Percentiles rank a stretch among this genome's conserved stretches.
Conservation (phyloP, 1,140 invertebrate genomes). For the Colletes gigas region DNA sequence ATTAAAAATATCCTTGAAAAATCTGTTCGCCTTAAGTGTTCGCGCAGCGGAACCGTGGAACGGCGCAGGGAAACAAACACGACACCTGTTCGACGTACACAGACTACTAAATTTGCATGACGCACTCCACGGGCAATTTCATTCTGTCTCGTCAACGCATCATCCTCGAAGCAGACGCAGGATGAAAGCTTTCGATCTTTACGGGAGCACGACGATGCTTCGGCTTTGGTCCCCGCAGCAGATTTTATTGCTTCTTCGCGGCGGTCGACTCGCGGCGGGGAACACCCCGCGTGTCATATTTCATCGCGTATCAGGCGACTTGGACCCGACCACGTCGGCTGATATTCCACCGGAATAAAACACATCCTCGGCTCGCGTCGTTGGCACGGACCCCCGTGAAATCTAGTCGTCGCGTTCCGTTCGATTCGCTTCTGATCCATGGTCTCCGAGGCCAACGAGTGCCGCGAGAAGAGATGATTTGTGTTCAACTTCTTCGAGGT, state of each 20-base stretch:
- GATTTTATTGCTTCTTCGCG: slow-evolving; percentile 59
- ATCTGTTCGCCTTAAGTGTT: background rate
- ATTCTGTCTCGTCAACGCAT: slow-evolving; percentile 56
- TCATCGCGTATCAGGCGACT: slow-evolving; percentile 56
- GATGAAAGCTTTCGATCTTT: slow-evolving; percentile 25
- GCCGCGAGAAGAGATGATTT: slow-evolving; percentile 21
- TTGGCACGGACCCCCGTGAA: slow-evolving; percentile 34
- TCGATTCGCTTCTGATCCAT: slow-evolving; percentile 57
- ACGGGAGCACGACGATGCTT: background rate
- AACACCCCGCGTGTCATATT: slow-evolving; percentile 51
- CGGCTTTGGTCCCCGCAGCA: slow-evolving; percentile 33
- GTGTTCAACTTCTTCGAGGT: slow-evolving; percentile 23
- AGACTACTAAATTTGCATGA: slow-evolving; percentile 46
- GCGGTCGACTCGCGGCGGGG: slow-evolving; percentile 9
- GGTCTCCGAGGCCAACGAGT: background rate
- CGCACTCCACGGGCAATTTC: slow-evolving; percentile 47
- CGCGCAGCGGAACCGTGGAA: too few relatives aligned
- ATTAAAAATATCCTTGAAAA: slow-evolving; percentile 11
- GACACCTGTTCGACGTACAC: slow-evolving; percentile 3
- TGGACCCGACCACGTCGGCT: slow-evolving; percentile 35
- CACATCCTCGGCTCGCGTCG: background rate
- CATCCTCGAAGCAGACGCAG: background rate
- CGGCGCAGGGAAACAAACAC: background rate
- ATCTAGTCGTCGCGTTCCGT: slow-evolving; percentile 58
- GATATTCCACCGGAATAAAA: slow-evolving; percentile 57